Percentiles rank a stretch among this genome's conserved stretches.
phyloP scores from a whole-genome alignment of 2,113 vertebrate genomes.

The Pyrgilauda ruficollis region DNA sequence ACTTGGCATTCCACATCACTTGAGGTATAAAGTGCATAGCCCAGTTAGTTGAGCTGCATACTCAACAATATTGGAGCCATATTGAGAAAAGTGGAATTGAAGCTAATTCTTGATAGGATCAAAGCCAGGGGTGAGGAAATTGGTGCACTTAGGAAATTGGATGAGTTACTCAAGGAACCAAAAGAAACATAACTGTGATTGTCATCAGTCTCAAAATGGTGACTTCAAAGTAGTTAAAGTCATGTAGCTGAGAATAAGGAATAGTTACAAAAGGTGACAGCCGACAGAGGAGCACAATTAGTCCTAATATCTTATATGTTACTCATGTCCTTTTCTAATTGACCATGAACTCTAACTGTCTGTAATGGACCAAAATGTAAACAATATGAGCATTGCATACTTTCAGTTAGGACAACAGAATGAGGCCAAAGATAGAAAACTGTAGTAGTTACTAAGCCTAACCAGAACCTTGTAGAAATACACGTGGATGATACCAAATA shows the following conservation, averaged over 20 bases:
- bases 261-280: background rate
- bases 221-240: background rate
- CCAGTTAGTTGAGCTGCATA: background rate
- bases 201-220: background rate
- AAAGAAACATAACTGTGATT: background rate
- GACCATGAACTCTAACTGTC: background rate
- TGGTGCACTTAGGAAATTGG: accelerated
- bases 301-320: background rate
- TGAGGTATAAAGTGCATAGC: background rate
- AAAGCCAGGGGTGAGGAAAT: background rate
- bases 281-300: background rate
- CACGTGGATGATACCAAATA: background rate
- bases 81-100: background rate
- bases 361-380: background rate
- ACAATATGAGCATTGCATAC: background rate
- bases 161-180: background rate
- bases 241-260: background rate
- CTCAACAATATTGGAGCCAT: background rate
- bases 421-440: background rate
- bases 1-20: background rate
- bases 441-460: background rate
- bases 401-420: background rate
- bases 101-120: background rate
- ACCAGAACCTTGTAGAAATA: background rate
- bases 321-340: background rate